Base-by-base conservation (phyloP, 2,888 invertebrate genomes). In the Blera fallax region DNA sequence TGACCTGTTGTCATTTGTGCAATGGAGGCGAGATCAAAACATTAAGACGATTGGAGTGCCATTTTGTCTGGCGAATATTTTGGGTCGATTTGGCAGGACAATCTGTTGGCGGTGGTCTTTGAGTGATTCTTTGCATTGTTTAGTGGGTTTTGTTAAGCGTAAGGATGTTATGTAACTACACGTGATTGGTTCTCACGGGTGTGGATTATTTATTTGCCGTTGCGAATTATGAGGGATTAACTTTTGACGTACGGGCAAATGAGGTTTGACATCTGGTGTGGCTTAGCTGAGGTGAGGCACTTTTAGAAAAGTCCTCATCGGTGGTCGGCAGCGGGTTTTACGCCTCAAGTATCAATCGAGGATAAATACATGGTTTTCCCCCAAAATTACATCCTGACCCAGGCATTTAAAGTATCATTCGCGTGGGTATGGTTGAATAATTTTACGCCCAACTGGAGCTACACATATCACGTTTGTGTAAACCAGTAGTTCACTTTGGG, bases 1-100 rank as follows among this genome's bases (percentile, higher is more conserved):
- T 85, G 81, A 81, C 85, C 85, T 85, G 76, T 81, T 85, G 80
- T 81, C 81, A 76, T 65, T 80, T 64, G 85, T 73, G 76, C 54
- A 50, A 73, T 16, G 62, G 24, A 60, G 72, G 72, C 76, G 45
- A 54, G 67, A 70, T 85, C 80, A 70, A 58, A 81, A 73, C 58
- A 83, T 73, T 69, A 67, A 52, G 45, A 52, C 52, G 45, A 80
- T 16, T 85, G 40, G 70, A 81, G 80, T 85, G 81, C 81, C 85
- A 81, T 85, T 85, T 85, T 85, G 85, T 81, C 85, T 85, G 76
- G 60, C 72, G 43, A 72, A 62, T 45, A 32, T 32, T 11, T 21
- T 29, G 32, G 45, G 32, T 16, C 6, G 11, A 40, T 34, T 72
- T 60, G n/a, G 54, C 40, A 54, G 32, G 29, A 7, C 29, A 0